A percentile compares a stretch with the other conserved stretches of the same genome.
Evolutionary conservation across 1,140 invertebrate species (phyloP).

Genomic region (Ceratoteleas bidentatus): DNA sequence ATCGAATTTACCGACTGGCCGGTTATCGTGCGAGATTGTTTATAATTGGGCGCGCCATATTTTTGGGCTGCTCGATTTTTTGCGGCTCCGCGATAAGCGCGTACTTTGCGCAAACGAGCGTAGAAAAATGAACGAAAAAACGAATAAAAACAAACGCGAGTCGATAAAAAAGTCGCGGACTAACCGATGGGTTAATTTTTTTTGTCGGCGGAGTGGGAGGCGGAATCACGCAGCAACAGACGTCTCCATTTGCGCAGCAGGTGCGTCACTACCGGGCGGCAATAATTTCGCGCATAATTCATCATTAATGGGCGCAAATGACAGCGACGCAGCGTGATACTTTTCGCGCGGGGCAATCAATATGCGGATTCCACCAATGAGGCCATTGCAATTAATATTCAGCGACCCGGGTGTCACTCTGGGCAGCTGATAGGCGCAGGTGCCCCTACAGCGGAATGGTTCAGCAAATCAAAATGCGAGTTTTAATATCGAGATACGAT

Average conservation of each 20-base stretch:
- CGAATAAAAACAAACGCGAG: no score
- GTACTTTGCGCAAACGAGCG: no score
- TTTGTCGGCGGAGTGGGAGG: not conserved
- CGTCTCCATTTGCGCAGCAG: slow-evolving; percentile 47
- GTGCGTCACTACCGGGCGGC: slow-evolving; percentile 38
- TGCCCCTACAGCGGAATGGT: slow-evolving; percentile 16
- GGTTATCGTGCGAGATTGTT: slow-evolving; percentile 36
- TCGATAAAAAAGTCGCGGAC: no score
- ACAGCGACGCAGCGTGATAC: slow-evolving; percentile 52
- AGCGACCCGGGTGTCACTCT: slow-evolving; percentile 38
- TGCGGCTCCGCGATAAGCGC: not conserved
- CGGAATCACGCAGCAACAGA: slow-evolving; percentile 13
- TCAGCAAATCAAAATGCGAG: slow-evolving; percentile 34
- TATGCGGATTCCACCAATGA: slow-evolving; percentile 56
- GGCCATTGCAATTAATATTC: slow-evolving; percentile 61
- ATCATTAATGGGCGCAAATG: slow-evolving; percentile 58
- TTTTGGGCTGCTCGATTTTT: slow-evolving; percentile 6
- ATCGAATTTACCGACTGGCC: slow-evolving; percentile 34
- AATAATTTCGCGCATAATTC: slow-evolving; percentile 61
- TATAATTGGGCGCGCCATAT: slow-evolving; percentile 30
- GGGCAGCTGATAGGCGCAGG: slow-evolving; percentile 59
- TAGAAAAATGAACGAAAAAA: no score
- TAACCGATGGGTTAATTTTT: not conserved
- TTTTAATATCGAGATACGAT: not conserved
- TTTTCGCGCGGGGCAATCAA: slow-evolving; percentile 56